phyloP scores from a whole-genome alignment of 2,797 vertebrate genomes.

The Anableps anableps region DNA sequence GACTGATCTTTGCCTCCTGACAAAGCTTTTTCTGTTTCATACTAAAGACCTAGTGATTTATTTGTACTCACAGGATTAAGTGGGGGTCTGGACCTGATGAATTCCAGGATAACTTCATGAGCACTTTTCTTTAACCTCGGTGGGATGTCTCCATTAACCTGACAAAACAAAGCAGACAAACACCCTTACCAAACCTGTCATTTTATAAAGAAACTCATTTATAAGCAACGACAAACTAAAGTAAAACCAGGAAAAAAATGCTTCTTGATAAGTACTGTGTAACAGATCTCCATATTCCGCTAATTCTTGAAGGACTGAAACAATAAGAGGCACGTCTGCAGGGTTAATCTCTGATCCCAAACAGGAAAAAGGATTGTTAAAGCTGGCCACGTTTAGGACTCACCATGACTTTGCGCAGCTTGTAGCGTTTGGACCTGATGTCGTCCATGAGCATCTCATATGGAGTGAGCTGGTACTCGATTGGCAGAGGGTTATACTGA shows the following conservation, averaged over 20 bases:
- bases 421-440: conserved; percentile 92
- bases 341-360: background rate
- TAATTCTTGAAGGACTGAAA: background rate
- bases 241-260: background rate
- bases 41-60: background rate
- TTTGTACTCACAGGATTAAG: conserved; percentile 89
- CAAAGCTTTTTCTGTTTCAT: background rate
- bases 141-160: conserved; percentile 93
- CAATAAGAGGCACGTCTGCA: background rate
- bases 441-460: conserved; percentile 99
- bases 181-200: background rate
- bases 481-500: conserved; percentile 91
- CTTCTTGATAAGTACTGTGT: background rate
- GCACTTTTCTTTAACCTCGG: conserved; percentile 94
- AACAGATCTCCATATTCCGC: background rate
- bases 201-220: background rate
- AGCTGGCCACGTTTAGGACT: conserved; percentile 44
- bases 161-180: conserved; percentile 16
- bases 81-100: conserved; percentile 94
- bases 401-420: conserved; percentile 96
- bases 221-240: background rate
- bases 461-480: conserved; percentile 94
- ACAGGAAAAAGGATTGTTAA: background rate
- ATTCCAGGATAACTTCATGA: conserved; percentile 96
- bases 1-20: conserved; percentile 11